Percentiles rank a stretch among this genome's conserved stretches.
phyloP scores from a whole-genome alignment of 2,113 vertebrate genomes.

The Calidris pugnax region DNA sequence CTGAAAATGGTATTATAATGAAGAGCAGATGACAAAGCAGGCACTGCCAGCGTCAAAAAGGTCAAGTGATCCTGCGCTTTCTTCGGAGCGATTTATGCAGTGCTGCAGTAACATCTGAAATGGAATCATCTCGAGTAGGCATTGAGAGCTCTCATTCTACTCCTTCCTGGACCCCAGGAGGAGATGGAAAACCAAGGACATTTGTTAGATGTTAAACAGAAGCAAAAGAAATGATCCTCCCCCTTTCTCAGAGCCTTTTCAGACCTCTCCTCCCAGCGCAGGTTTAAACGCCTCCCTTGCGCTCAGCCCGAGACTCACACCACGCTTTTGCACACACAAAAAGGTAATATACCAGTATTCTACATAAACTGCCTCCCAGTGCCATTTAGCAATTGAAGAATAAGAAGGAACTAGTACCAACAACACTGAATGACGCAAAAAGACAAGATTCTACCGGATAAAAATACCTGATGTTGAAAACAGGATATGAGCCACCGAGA shows the following conservation, averaged over 20 bases:
- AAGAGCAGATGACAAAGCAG: background rate
- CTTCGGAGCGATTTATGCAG: constrained; percentile 2
- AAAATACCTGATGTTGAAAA: background rate
- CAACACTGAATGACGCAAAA: background rate
- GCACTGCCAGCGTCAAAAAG: background rate
- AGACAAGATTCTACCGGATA: background rate
- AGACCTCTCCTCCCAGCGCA: background rate
- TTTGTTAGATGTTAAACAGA: background rate
- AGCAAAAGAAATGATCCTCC: background rate
- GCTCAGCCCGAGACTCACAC: background rate
- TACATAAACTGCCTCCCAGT: background rate
- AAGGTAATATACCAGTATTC: background rate
- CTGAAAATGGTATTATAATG: background rate
- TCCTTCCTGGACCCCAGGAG: background rate
- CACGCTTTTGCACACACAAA: background rate
- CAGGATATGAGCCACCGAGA: background rate
- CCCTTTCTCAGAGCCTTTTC: background rate
- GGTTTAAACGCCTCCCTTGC: background rate
- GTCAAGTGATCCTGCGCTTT: constrained; percentile 1
- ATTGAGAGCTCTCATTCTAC: background rate
- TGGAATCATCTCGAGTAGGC: background rate
- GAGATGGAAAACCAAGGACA: background rate
- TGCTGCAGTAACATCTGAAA: background rate
- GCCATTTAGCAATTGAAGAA: background rate
- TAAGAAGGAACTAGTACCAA: background rate